These are phyloP conservation scores for Halcyon badia DNA, from an alignment of 2,797 vertebrate species.

Conservation along the genomic window DNA sequence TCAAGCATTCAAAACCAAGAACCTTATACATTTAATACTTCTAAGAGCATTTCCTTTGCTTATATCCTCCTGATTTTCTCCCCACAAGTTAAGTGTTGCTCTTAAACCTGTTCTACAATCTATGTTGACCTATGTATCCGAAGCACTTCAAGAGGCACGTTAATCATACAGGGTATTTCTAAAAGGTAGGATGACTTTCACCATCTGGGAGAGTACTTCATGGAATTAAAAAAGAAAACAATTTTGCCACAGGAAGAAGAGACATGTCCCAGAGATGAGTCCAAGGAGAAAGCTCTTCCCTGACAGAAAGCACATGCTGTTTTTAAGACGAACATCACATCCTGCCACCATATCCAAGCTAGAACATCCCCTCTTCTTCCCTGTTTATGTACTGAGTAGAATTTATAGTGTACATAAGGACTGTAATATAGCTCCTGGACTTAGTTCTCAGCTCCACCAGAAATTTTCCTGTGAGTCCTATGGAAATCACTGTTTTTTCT, in stretches of 20 bases:
- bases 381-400: not conserved
- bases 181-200: not conserved
- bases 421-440: not conserved
- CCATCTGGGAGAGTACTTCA: not conserved
- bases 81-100: not conserved
- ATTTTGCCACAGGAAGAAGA: not conserved
- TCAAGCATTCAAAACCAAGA: not conserved
- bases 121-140: not conserved
- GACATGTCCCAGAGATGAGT: not conserved
- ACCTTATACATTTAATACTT: not conserved
- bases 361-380: not conserved
- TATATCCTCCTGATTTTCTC: not conserved
- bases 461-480: not conserved
- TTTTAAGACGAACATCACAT: not conserved
- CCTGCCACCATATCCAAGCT: not conserved
- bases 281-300: not conserved
- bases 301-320: not conserved
- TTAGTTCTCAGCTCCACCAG: not conserved
- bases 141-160: not conserved
- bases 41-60: not conserved
- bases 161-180: not conserved
- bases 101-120: not conserved
- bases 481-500: not conserved
- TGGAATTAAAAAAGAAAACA: not conserved
- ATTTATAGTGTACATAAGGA: not conserved